A percentile compares a stretch with the other conserved stretches of the same genome.
These are phyloP conservation scores for Julus scandinavius DNA, from an alignment of 2,888 invertebrate species.

Conservation along the genomic window DNA sequence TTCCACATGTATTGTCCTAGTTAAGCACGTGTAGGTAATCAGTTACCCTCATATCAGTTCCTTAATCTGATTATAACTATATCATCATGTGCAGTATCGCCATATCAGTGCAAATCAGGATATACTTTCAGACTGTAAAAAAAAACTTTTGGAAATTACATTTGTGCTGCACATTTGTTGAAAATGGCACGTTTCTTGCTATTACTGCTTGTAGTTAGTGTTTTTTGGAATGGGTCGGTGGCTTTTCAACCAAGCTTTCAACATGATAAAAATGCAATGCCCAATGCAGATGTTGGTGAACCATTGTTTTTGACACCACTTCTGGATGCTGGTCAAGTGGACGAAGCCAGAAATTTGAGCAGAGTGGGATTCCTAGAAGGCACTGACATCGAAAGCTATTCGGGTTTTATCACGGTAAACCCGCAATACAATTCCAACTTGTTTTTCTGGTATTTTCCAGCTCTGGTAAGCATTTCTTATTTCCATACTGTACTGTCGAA, in stretches of 20 bases:
- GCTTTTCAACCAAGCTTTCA: constrained; percentile 2
- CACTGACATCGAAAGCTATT: constrained; percentile 78
- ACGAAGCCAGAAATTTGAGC: constrained; percentile 61
- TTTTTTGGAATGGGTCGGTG: background rate
- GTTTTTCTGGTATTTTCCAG: constrained; percentile 94
- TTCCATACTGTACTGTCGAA: background rate
- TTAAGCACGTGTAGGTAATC: background rate
- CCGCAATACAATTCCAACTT: constrained; percentile 80
- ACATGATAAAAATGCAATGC: background rate
- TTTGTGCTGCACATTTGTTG: background rate
- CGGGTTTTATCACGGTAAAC: constrained; percentile 86
- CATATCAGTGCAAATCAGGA: background rate
- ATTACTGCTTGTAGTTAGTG: background rate
- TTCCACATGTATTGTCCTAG: background rate
- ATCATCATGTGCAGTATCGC: background rate
- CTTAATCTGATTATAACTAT: background rate
- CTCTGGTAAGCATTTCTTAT: constrained; percentile 68
- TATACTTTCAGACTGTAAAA: background rate
- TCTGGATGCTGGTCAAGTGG: constrained; percentile 77
- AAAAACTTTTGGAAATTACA: background rate
- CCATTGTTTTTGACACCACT: constrained; percentile 82
- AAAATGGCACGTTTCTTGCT: background rate
- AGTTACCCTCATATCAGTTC: background rate
- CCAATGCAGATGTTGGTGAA: constrained; percentile 65
- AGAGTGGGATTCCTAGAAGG: constrained; percentile 64